Base-by-base conservation (phyloP, 2,113 vertebrate genomes). In the Vidua macroura region DNA sequence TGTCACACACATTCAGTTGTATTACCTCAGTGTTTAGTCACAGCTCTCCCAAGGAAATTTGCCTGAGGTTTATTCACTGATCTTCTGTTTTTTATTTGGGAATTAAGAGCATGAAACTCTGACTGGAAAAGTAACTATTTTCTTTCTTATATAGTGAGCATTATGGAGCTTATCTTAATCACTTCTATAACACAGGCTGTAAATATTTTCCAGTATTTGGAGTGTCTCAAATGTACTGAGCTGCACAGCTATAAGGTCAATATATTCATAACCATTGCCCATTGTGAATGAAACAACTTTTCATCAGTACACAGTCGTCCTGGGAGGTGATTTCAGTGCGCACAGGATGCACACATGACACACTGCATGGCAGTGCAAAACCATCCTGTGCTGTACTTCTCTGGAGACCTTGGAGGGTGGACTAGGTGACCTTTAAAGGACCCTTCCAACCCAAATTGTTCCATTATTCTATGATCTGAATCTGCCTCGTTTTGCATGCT, bases 301-400 rank as follows among this genome's bases (percentile, higher is more conserved):
- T 58, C 14, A 51, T 27, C 16, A 35, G 35, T 43, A 16, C 0
- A 4, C 19, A 41, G 66, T 9, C 22, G 16, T 31, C 35, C 41
- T 15, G 43, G 10, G 22, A 55, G 39, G 21, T 15, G 9, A 21
- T 23, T 81, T 59, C 35, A 52, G 35, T 2, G 17, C 21, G 27
- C n/a, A 23, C 37, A 44, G 64, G 31, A 23, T 16, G n/a, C 56
- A 16, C 62, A 39, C 11, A 20, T 13, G 2, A 11, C 0, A 1
- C 15, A 1, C 27, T 69, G 37, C 35, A 24, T n/a, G 19, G 17
- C 70, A 68, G 13, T 9, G 28, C 18, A 51, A 79, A 88, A n/a
- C 55, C 53, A 17, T 35, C 39, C n/a, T 55, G 21, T 37, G 4
- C 44, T 52, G 15, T 39, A 28, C 30, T 62, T 22, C 20, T 80